Evolutionary conservation across 2,113 vertebrate genomes (phyloP), one percentile per base, ranked within the genome.

Genomic region (Sceloporus undulatus): DNA sequence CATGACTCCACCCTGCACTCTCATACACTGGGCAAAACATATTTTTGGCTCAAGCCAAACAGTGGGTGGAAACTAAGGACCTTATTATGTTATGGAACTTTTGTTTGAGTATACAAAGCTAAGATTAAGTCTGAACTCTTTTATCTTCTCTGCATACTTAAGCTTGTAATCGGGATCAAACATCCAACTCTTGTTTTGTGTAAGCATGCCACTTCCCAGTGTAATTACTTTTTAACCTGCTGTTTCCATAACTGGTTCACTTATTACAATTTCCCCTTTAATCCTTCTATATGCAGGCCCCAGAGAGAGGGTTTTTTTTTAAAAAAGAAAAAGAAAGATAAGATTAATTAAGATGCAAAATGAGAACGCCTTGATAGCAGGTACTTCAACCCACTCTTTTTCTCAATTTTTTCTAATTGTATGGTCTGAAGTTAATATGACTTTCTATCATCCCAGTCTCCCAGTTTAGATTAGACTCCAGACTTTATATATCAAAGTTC

Each of bases 101-200:
- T 68, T 29, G 38, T 76, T 8, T 8, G 42, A 65, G 42, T 7
- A 68, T n/a, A 38, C 21, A 68, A 68, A 10, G 40, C 10, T 40
- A 38, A 74, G 62, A 77, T 83, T 68, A 68, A 82, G 29, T 27
- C 40, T 54, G 29, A 25, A 21, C 59, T 54, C 40, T 76, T 42
- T 83, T 68, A 68, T 77, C 71, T 82, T 52, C 68, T 27, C 29
- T 68, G 62, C 80, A 66, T 54, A 38, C 62, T 77, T 70, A 52
- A 82, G 56, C 80, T 65, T 88, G 87, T 83, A 83, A 76, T 78
- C 80, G 23, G 80, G 80, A 88, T 70, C 87, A 88, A 83, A 88
- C 73, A 68, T 77, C 87, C 23, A 52, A 42, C n/a, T 77, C 73
- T 27, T 70, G 62, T 65, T 78, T 83, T 83, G 73, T 83, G 59